phyloP scores from a whole-genome alignment of 2,888 invertebrate genomes.

The Boloria euphrosyne region DNA sequence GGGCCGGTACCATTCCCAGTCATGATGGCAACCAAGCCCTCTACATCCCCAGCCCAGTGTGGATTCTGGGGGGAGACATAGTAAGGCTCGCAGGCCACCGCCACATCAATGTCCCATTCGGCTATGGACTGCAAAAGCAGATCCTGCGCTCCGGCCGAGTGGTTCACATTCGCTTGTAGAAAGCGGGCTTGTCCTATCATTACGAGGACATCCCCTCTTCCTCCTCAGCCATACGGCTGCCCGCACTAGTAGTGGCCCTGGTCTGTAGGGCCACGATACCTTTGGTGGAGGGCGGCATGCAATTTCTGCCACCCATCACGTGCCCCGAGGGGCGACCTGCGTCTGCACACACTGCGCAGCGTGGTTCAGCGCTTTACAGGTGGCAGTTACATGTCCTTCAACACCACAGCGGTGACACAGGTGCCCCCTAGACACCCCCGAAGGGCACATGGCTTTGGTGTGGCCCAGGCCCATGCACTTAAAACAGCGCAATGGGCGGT shows the following conservation, averaged over 20 bases:
- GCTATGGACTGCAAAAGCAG: no score
- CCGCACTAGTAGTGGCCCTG: background rate
- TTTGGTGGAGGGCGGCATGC: no score
- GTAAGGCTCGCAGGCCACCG: no score
- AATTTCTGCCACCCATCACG: background rate
- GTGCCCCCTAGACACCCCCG: background rate
- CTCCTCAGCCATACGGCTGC: background rate
- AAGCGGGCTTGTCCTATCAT: no score
- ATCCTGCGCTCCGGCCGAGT: no score
- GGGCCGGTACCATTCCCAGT: no score
- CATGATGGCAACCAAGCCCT: no score
- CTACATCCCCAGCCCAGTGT: no score
- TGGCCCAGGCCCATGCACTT: background rate
- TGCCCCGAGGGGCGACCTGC: background rate
- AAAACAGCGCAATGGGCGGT: slow-evolving; percentile 11
- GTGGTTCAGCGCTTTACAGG: background rate
- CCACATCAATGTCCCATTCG: no score
- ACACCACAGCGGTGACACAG: slow-evolving; percentile 1
- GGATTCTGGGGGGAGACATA: no score
- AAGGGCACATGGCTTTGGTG: background rate
- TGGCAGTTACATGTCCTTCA: background rate
- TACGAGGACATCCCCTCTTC: no score
- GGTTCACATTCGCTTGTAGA: no score
- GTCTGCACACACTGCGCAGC: slow-evolving; percentile 1
- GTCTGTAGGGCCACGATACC: background rate